Base-by-base conservation (phyloP, 2,888 invertebrate species). In the Andrena camellia region DNA sequence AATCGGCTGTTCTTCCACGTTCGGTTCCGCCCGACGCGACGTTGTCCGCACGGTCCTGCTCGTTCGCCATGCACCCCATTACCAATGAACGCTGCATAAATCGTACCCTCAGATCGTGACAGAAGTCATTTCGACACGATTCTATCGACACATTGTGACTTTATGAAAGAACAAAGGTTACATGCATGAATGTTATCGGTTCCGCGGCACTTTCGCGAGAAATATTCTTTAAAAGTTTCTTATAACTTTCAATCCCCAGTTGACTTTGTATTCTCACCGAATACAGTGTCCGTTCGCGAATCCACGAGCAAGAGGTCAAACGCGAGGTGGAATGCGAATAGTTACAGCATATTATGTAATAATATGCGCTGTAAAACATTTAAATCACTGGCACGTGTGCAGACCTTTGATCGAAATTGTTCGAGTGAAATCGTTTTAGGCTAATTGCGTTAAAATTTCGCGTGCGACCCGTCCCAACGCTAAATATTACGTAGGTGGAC, bases 1-100 rank as follows among this genome's bases (percentile, higher is more conserved):
- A 75, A 78, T 71, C 31, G 31, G 50, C n/a, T 50, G 23, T 0
- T 69, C 42, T 54, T 52, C 29, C 42, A 73, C n/a, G 29, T 54
- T 60, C 17, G 17, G 20, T 17, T 10, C 2, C 48, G 20, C 29
- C 42, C 52, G 17, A 29, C 59, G 4, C 52, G 17, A 29, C 59
- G 4, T 17, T 17, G 33, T 29, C 23, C 35, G 23, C 57, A 29
- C 8, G 2, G 17, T 0, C 50, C 33, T 35, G 35, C 6, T 17
- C 13, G 31, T 7, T 66, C 29, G 7, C 20, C 2, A n/a, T 13
- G n/a, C 50, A 1, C 29, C 42, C 33, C 17, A 48, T 66, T 42
- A 33, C 2, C 42, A 35, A 42, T 68, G 33, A 63, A 63, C 48
- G 33, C 6, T 50, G 57, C 26, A 50, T 33, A 23, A 57, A 26